Percentiles rank a stretch among this genome's conserved stretches.
These are phyloP conservation scores for Eueremaeus valkanovi DNA, from an alignment of 2,888 invertebrate genomes.

Conservation along the genomic window DNA sequence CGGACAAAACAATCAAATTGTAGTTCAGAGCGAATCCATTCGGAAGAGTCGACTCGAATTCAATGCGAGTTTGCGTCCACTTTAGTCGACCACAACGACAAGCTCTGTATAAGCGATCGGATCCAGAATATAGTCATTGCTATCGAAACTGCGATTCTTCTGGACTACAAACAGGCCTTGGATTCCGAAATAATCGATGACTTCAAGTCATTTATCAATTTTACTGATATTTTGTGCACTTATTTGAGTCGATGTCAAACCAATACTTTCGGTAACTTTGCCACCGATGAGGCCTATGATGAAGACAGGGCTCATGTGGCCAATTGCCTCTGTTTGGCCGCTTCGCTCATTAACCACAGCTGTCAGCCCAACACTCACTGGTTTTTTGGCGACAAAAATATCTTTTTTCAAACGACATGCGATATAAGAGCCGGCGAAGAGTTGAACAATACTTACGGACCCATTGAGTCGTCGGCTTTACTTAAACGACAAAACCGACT, in stretches of 20 bases:
- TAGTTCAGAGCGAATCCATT: background rate
- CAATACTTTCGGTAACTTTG: constrained; percentile 31
- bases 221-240: background rate
- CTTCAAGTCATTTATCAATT: constrained; percentile 17
- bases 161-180: background rate
- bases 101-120: background rate
- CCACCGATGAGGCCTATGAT: background rate
- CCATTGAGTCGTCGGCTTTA: background rate
- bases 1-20: background rate
- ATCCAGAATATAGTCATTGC: constrained; percentile 2
- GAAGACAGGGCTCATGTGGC: constrained; percentile 16
- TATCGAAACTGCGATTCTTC: background rate
- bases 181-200: constrained; percentile 5
- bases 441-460: constrained; percentile 36
- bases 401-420: constrained; percentile 16
- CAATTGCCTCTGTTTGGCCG: constrained; percentile 22
- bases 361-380: constrained; percentile 33
- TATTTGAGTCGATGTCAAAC: constrained; percentile 18
- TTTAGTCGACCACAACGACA: constrained; percentile 30
- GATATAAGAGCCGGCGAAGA: background rate
- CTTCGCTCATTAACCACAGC: constrained; percentile 32
- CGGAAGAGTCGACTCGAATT: background rate
- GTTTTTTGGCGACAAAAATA: background rate
- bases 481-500: constrained; percentile 21
- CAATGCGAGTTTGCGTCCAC: background rate